Conservation (phyloP, 2,797 vertebrate genomes). For the Bovichtus diacanthus region DNA sequence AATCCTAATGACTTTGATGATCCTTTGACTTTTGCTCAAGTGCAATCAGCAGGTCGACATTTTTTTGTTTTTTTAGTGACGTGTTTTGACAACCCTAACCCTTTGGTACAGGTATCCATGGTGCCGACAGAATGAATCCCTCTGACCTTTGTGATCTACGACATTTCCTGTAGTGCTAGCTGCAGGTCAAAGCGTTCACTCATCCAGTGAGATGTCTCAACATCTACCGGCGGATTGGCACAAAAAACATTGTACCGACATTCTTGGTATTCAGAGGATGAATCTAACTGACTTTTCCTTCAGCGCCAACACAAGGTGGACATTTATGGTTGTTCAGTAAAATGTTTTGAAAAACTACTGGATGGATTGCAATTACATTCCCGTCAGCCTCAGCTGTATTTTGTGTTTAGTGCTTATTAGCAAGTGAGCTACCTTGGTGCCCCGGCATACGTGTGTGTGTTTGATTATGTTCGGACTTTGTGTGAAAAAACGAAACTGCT, state of each 20-base stretch:
- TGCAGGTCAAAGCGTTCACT: background rate
- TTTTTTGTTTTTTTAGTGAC: background rate
- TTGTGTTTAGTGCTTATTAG: background rate
- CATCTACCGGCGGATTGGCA: background rate
- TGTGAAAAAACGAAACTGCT: background rate
- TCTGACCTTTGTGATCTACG: background rate
- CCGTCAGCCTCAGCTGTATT: background rate
- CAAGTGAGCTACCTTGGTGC: too few species aligned
- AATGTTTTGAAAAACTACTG: background rate
- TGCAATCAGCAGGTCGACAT: background rate
- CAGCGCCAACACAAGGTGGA: background rate
- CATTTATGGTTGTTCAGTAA: background rate
- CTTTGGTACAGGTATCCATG: background rate
- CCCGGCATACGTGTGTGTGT: background rate
- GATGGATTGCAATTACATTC: background rate
- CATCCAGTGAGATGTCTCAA: background rate
- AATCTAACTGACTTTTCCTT: background rate
- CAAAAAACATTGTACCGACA: background rate
- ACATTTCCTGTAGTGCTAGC: background rate
- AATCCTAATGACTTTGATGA: too few species aligned
- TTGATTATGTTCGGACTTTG: background rate
- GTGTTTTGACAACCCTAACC: constrained; percentile 1
- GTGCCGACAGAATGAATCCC: background rate
- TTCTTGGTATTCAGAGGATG: background rate
- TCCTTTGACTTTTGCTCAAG: too few species aligned